Base-by-base conservation (phyloP, 2,888 invertebrate genomes). In the Drosophila fungiperda region DNA sequence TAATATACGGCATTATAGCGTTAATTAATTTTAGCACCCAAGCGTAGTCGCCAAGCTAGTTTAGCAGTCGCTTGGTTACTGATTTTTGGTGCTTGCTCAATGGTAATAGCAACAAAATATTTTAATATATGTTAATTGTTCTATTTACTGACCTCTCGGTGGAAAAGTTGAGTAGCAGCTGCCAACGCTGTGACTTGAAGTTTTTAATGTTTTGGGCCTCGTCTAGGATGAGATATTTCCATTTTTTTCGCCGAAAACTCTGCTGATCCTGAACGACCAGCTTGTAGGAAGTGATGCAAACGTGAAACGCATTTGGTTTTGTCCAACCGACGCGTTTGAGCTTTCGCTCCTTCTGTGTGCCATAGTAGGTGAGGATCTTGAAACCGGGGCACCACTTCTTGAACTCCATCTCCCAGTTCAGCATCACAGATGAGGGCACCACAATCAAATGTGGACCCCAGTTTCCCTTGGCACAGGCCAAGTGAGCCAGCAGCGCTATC, bases 381-480 rank as follows among this genome's bases (percentile, higher is more conserved):
- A 99, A 98, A 60, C 98, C 98, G 1, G 99, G 99, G 93, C 99
- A 99, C 99, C 99, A 99, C 93, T 99, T 99, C 94, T 99, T 99
- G 92, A 99, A 97, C 94, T 99, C 99, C 98, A 99, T 98, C 94
- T 99, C 99, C 99, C 99, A 99, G 94, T 99, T 99, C 74, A 99
- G 95, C 97, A 99, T 99, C 59, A 99, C 99, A 80, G 99, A 99
- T 20, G 99, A 99, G 70, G 99, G 99, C 81, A 99, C 99, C 76
- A 99, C 97, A 82, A 99, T 98, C 32, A 99, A 95, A 95, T 99
- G 99, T 63, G 99, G 99, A 38, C 99, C 99, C 99, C 99, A 99
- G 92, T 98, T 96, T 81, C 94, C 95, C 93, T 91, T 82, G 90
- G 98, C 98, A 89, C 98, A 97, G 29, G 99, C 99, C 82, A 99